Evolutionary conservation across 2,797 vertebrate genomes (phyloP).

Genomic region (Syngnathus rostellatus): DNA sequence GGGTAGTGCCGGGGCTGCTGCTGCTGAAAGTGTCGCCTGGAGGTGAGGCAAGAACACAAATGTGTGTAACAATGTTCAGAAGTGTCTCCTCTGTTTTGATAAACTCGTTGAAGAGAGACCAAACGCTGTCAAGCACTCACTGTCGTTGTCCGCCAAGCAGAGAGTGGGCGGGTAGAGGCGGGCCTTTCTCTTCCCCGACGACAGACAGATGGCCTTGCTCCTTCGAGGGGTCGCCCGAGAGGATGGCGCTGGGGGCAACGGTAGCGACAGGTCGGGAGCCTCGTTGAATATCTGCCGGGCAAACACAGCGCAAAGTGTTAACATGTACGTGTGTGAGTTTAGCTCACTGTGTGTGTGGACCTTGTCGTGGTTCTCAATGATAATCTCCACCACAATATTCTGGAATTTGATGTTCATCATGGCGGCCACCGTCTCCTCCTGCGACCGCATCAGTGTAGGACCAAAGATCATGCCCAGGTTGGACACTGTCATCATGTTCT

Average conservation of each 20-base stretch:
- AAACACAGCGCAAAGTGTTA: slow-evolving; percentile 3
- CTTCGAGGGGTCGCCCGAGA: slow-evolving; percentile 76
- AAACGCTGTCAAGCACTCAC: slow-evolving; percentile 68
- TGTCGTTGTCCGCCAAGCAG: slow-evolving; percentile 92
- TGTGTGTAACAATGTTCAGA: background rate
- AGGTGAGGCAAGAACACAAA: background rate
- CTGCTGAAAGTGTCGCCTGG: slow-evolving; percentile 94
- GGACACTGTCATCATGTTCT: slow-evolving; percentile 96
- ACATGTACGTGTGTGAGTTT: background rate
- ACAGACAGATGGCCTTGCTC: slow-evolving; percentile 89
- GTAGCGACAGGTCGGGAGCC: slow-evolving; percentile 86
- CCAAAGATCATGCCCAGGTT: slow-evolving; percentile 98
- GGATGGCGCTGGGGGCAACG: slow-evolving; percentile 82
- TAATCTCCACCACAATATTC: slow-evolving; percentile 96
- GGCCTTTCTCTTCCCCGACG: slow-evolving; percentile 85
- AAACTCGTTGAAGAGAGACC: too few species aligned
- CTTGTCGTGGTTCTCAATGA: slow-evolving; percentile 95
- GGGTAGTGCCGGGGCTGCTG: slow-evolving; percentile 91
- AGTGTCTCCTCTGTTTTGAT: background rate
- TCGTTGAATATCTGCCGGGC: slow-evolving; percentile 82
- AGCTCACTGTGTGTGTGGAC: slow-evolving; percentile 41
- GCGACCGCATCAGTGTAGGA: slow-evolving; percentile 93
- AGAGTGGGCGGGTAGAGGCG: slow-evolving; percentile 80
- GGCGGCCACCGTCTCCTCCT: slow-evolving; percentile 96
- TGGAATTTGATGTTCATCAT: slow-evolving; percentile 99